Conservation (phyloP, 2,888 invertebrate species). For the Orchestes rusci region DNA sequence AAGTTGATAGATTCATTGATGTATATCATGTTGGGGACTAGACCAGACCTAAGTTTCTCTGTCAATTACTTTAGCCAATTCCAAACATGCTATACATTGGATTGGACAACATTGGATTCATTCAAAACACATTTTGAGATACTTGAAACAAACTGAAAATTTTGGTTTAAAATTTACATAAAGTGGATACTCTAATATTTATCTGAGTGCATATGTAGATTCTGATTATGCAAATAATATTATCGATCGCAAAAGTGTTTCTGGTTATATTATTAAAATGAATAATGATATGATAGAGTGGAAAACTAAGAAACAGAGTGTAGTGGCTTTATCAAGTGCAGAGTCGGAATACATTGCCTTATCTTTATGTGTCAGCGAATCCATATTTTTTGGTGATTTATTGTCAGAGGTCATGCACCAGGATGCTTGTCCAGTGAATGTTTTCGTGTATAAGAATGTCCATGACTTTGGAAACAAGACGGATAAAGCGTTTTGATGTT, state of each 20-base stretch:
- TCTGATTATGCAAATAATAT: conserved; percentile 25
- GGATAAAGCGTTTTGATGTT: conserved; percentile 22
- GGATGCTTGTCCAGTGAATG: conserved; percentile 15
- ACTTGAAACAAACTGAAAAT: conserved; percentile 1
- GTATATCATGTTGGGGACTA: conserved; percentile 11
- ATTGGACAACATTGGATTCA: conserved; percentile 26
- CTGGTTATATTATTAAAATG: conserved; percentile 25
- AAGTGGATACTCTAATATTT: neutral
- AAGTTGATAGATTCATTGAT: conserved; percentile 9
- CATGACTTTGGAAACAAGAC: conserved; percentile 20
- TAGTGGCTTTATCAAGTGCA: conserved; percentile 22
- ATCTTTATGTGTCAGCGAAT: conserved; percentile 23
- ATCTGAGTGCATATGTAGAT: conserved; percentile 21
- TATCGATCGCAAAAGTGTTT: conserved; percentile 24
- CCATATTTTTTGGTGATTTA: conserved; percentile 23
- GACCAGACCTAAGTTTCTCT: conserved; percentile 11
- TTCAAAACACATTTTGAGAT: conserved; percentile 19
- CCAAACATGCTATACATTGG: conserved; percentile 22
- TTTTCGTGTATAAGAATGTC: conserved; percentile 23
- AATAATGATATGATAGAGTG: conserved; percentile 23
- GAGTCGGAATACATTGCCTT: conserved; percentile 27
- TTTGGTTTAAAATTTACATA: neutral
- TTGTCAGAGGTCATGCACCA: conserved; percentile 15
- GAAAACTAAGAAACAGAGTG: conserved; percentile 25
- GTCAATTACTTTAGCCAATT: conserved; percentile 26